Evolutionary conservation across 2,888 invertebrate species (phyloP).

Genomic region (Bibio marci): DNA sequence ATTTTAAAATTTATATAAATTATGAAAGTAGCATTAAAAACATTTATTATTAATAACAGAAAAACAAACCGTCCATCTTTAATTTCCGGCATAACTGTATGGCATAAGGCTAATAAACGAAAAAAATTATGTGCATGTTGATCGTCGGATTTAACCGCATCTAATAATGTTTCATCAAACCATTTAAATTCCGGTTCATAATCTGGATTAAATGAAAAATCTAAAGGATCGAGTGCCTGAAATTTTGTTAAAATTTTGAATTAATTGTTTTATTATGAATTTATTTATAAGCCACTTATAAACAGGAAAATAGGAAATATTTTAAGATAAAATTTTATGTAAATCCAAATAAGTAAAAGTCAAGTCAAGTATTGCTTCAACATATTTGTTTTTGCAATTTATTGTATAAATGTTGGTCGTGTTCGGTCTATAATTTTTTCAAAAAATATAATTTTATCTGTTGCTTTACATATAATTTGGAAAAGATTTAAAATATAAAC

Average conservation of each 20-base stretch:
- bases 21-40: too few relatives aligned
- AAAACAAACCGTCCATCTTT: slow-evolving; percentile 48
- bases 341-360: too few relatives aligned
- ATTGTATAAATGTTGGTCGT: too few relatives aligned
- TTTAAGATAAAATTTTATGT: neutral
- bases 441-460: too few relatives aligned
- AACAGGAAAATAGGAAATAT: neutral
- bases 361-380: too few relatives aligned
- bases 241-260: neutral
- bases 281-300: neutral
- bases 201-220: slow-evolving; percentile 89
- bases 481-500: too few relatives aligned
- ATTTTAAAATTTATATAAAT: too few relatives aligned
- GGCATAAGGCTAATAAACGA: slow-evolving; percentile 83
- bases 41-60: too few relatives aligned
- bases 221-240: slow-evolving; percentile 62
- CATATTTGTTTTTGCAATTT: too few relatives aligned
- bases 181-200: slow-evolving; percentile 87
- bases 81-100: slow-evolving; percentile 96
- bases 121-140: slow-evolving; percentile 73
- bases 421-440: too few relatives aligned
- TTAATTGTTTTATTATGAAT: neutral
- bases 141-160: slow-evolving; percentile 62
- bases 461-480: too few relatives aligned
- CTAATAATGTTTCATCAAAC: slow-evolving; percentile 73